Percentiles rank a stretch among this genome's conserved stretches.
Evolutionary conservation across 30 jellyfish, hydroid and myxozoan species (phyloP).

Genomic region (Chrysaora quinquecirrha): DNA sequence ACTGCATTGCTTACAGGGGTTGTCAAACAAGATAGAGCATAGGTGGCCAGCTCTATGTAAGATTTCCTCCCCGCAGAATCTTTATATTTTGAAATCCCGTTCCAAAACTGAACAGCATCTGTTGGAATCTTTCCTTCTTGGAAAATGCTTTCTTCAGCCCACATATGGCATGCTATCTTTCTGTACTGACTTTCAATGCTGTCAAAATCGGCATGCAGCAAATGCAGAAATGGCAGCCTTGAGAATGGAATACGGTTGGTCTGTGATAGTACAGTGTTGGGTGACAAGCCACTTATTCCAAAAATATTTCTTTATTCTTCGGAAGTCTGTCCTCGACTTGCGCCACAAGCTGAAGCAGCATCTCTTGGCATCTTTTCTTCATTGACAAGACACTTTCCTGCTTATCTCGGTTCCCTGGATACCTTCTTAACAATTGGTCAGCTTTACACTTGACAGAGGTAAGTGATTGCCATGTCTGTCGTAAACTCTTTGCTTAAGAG

Average conservation of each 20-base stretch:
- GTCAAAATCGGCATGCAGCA: conserved; percentile 5
- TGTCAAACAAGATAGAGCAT: conserved; percentile 28
- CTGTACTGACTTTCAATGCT: conserved; percentile 30
- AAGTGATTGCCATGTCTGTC: conserved; percentile 21
- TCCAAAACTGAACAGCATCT: conserved; percentile 52
- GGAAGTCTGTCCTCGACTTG: conserved; percentile 26
- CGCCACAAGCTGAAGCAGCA: conserved; percentile 27
- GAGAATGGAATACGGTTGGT: conserved; percentile 4
- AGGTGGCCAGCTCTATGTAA: conserved; percentile 38
- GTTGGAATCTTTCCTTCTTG: conserved; percentile 41
- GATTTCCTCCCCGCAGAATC: conserved; percentile 20
- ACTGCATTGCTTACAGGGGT: conserved; percentile 54
- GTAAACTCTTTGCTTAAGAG: conserved; percentile 28
- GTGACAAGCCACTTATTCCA: conserved; percentile 23
- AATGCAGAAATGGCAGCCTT: conserved; percentile 21
- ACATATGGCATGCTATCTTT: conserved; percentile 2
- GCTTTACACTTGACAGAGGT: conserved; percentile 14
- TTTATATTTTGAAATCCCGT: conserved; percentile 11
- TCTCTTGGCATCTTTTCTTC: conserved; percentile 14
- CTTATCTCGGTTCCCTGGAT: conserved; percentile 13
- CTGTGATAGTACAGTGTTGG: background rate
- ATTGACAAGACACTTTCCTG: background rate
- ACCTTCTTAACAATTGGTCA: conserved; percentile 5
- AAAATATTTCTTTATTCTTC: conserved; percentile 8
- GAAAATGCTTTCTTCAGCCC: conserved; percentile 30